Evolutionary conservation across 2,888 invertebrate genomes (phyloP).

Genomic region (Mamestra brassicae): DNA sequence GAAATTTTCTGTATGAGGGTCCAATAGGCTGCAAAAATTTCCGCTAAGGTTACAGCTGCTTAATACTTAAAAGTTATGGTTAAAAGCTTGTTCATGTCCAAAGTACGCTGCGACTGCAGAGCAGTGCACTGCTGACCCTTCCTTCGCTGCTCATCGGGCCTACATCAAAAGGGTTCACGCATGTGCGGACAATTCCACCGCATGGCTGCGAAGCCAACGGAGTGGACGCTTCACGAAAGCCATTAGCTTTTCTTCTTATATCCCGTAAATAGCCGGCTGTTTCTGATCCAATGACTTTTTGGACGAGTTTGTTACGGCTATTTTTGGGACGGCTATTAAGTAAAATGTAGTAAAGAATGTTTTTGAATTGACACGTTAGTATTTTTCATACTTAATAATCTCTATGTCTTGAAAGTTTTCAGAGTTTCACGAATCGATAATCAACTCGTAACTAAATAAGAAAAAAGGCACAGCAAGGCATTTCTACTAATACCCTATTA

Average conservation of each 20-base stretch:
- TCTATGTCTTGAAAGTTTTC: background rate
- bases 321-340: conserved; percentile 46
- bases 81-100: conserved; percentile 17
- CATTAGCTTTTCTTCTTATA: conserved; percentile 66
- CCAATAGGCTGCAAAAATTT: background rate
- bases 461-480: background rate
- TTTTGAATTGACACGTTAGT: conserved; percentile 9
- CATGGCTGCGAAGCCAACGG: conserved; percentile 69
- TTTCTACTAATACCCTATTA: conserved; percentile 12
- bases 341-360: conserved; percentile 20
- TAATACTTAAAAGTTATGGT: background rate
- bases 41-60: background rate
- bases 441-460: background rate
- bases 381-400: background rate
- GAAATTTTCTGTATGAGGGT: background rate
- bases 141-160: conserved; percentile 43
- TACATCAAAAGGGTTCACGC: conserved; percentile 82
- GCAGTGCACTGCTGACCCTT: conserved; percentile 49
- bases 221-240: conserved; percentile 68
- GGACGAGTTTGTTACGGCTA: conserved; percentile 40
- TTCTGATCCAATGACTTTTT: conserved; percentile 61
- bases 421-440: background rate
- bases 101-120: conserved; percentile 40
- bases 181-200: conserved; percentile 78
- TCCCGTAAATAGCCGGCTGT: conserved; percentile 61